These are phyloP conservation scores for Meloe dianella DNA, from an alignment of 2,888 invertebrate species.

Conservation along the genomic window DNA sequence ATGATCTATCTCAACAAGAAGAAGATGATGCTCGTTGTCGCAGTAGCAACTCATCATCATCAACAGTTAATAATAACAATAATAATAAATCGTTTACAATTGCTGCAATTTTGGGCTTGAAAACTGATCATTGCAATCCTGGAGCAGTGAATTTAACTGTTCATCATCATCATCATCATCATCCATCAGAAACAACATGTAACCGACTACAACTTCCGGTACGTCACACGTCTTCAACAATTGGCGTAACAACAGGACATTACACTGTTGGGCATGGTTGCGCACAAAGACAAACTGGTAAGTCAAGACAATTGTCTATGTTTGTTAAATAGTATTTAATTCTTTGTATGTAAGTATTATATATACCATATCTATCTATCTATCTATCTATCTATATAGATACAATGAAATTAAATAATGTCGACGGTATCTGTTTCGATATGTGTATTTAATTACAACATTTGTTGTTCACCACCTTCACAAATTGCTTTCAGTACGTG, in stretches of 20 bases:
- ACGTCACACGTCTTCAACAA: constrained; percentile 46
- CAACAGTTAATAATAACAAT: constrained; percentile 46
- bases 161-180: constrained; percentile 53
- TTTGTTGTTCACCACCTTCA: too few relatives aligned
- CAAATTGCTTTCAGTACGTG: too few relatives aligned
- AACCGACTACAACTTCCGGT: constrained; percentile 54
- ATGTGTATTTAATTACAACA: too few relatives aligned
- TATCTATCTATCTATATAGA: too few relatives aligned
- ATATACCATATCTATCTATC: too few relatives aligned
- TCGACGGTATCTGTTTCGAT: too few relatives aligned
- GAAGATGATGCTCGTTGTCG: constrained; percentile 50
- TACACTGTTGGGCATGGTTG: constrained; percentile 44
- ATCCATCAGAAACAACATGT: constrained; percentile 52
- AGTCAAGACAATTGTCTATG: constrained; percentile 4
- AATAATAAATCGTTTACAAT: constrained; percentile 76
- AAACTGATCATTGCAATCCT: constrained; percentile 51
- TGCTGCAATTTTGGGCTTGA: constrained; percentile 83
- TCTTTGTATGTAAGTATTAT: too few relatives aligned
- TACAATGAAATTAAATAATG: too few relatives aligned
- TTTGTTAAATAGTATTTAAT: too few relatives aligned
- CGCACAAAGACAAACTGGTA: constrained; percentile 36
- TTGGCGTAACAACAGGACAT: constrained; percentile 44
- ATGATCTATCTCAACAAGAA: constrained; percentile 51
- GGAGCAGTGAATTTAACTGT: constrained; percentile 64
- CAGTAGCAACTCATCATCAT: constrained; percentile 45